A percentile compares a stretch with the other conserved stretches of the same genome.
Conservation (phyloP, 2,888 invertebrate species). For the Drosophila pseudotakahashii region DNA sequence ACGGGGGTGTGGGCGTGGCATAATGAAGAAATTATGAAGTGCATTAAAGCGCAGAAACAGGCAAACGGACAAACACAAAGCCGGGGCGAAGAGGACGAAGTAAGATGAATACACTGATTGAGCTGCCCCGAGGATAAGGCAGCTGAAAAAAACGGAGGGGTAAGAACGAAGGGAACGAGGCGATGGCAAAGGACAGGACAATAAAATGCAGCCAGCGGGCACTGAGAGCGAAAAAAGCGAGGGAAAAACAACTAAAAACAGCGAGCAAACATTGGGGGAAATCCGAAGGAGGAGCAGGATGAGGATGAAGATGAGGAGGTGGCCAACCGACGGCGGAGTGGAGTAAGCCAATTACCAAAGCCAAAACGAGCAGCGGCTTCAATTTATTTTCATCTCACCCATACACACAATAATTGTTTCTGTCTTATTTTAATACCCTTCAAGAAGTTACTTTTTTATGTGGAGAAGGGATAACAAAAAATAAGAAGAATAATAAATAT, state of each 20-base stretch:
- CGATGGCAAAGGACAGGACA: constrained; percentile 51
- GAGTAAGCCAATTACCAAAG: constrained; percentile 48
- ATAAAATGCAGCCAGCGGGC: constrained; percentile 72
- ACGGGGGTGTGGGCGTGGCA: constrained; percentile 17
- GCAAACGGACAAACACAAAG: constrained; percentile 26
- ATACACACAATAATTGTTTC: constrained; percentile 28
- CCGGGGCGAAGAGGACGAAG: constrained; percentile 15
- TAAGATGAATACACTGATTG: constrained; percentile 42
- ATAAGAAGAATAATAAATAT: neutral
- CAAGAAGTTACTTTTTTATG: neutral
- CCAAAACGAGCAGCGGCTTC: constrained; percentile 44
- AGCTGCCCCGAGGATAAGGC: constrained; percentile 36
- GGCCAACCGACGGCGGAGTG: neutral
- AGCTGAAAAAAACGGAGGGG: constrained; percentile 1
- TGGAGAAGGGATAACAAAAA: neutral
- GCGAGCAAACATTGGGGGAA: constrained; percentile 7
- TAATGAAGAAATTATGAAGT: constrained; percentile 78
- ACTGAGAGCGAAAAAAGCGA: constrained; percentile 15
- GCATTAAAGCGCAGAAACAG: constrained; percentile 57
- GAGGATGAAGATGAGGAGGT: neutral
- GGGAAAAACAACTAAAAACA: constrained; percentile 13
- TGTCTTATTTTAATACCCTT: neutral
- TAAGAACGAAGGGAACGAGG: too few species aligned
- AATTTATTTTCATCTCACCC: constrained; percentile 41
- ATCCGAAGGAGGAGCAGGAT: neutral